These are phyloP conservation scores for Chironomus striatipennis DNA, from an alignment of 1,140 invertebrate species.

Conservation along the genomic window DNA sequence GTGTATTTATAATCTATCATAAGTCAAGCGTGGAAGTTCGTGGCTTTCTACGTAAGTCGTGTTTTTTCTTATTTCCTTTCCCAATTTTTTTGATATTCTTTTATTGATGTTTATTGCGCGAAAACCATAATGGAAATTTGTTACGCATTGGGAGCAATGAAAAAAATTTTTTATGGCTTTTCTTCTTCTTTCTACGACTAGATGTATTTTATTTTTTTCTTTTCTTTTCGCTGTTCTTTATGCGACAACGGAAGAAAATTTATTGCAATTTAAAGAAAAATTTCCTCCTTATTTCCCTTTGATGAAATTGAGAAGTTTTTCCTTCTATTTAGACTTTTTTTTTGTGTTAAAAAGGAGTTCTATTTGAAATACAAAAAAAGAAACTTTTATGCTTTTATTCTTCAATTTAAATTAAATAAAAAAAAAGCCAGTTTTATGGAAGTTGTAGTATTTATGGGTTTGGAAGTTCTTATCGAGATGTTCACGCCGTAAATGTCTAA, in stretches of 20 bases:
- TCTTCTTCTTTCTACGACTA: neutral
- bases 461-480: no score
- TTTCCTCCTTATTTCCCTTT: neutral
- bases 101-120: conserved; percentile 12
- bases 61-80: neutral
- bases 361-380: neutral
- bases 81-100: neutral
- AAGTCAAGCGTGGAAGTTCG: no score
- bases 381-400: neutral
- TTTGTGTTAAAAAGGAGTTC: neutral
- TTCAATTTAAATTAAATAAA: no score
- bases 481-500: no score
- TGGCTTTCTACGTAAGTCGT: no score
- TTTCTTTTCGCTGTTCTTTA: neutral
- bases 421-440: no score
- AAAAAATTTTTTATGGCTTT: neutral
- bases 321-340: no score
- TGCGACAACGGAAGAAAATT: conserved; percentile 7
- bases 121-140: conserved; percentile 13
- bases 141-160: conserved; percentile 6
- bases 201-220: neutral
- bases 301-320: neutral
- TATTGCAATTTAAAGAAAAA: neutral
- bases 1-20: no score
- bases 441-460: no score